Conservation (phyloP, 35 echinoderm and acorn worm genomes). For the Heliocidaris tuberculata region DNA sequence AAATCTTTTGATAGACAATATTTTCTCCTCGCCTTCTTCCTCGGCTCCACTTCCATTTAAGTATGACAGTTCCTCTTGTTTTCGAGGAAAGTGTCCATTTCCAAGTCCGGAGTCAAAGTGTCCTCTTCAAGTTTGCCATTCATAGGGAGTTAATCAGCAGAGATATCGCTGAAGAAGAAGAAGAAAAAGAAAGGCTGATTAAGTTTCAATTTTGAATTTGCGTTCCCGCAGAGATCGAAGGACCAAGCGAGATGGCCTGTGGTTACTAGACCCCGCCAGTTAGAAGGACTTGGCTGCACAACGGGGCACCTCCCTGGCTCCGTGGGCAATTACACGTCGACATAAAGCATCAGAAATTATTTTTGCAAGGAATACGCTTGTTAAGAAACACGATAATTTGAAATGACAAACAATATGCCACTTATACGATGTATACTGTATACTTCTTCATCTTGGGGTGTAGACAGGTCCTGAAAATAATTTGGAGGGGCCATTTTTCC, state of each 20-base stretch:
- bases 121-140: not conserved
- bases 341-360: not conserved
- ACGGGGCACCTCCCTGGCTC: not conserved
- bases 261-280: not conserved
- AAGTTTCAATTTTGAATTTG: not conserved
- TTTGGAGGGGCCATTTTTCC: not conserved
- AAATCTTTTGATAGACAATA: not conserved
- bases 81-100: not conserved
- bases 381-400: conserved; percentile 32
- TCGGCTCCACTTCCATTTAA: not conserved
- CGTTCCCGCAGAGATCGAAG: not conserved
- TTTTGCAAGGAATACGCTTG: not conserved
- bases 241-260: conserved; percentile 25
- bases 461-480: not conserved
- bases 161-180: not conserved
- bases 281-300: not conserved
- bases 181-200: not conserved
- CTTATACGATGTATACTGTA: not conserved
- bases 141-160: not conserved
- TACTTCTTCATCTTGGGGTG: not conserved
- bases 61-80: no score
- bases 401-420: not conserved
- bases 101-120: not conserved
- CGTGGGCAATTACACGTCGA: conserved; percentile 27
- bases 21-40: not conserved